Conservation (phyloP, 30 jellyfish, hydroid and myxozoan genomes). For the Pseudorhiza aurosa region DNA sequence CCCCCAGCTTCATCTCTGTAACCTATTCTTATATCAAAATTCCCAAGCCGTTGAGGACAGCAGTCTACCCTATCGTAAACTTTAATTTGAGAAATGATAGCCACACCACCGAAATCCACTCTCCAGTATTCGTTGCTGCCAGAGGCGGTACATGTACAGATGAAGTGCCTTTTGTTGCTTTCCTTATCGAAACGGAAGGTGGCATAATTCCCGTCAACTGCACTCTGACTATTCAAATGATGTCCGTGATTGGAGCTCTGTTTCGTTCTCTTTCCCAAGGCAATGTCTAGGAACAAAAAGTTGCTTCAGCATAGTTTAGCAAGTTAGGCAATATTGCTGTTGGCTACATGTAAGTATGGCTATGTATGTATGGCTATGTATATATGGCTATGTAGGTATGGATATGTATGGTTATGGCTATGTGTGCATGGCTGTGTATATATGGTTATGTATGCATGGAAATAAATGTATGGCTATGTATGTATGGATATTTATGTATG, state of each 20-base stretch:
- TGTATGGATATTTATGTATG: too few species aligned
- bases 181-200: too few species aligned
- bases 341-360: too few species aligned
- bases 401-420: too few species aligned
- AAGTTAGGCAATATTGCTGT: too few species aligned
- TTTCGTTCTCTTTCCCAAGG: not conserved
- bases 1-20: constrained; percentile 12
- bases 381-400: too few species aligned
- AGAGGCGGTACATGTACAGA: not conserved
- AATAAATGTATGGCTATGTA: too few species aligned
- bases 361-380: too few species aligned
- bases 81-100: not conserved
- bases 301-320: too few species aligned
- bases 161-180: too few species aligned
- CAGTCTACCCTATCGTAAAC: not conserved
- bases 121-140: not conserved
- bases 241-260: not conserved
- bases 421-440: too few species aligned
- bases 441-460: too few species aligned
- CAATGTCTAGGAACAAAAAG: not conserved
- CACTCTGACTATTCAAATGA: not conserved
- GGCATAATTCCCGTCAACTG: constrained; percentile 21
- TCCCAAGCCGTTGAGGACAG: not conserved
- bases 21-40: constrained; percentile 4
- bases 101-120: not conserved